A percentile compares a stretch with the other conserved stretches of the same genome.
Conservation (phyloP, 2,888 invertebrate species). For the Nudaria mundana region DNA sequence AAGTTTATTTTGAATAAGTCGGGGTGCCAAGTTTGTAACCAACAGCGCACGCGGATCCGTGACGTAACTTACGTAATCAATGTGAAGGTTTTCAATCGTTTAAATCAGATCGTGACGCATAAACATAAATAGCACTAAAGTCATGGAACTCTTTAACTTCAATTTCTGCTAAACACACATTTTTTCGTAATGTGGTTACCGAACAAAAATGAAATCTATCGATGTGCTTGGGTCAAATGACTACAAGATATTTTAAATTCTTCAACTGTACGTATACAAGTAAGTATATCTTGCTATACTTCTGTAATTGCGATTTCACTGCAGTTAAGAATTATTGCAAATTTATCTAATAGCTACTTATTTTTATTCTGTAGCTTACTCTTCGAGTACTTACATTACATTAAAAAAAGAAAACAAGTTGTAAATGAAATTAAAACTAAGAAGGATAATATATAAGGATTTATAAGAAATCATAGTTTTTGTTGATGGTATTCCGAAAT, state of each 20-base stretch:
- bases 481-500: too few relatives aligned
- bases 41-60: slow-evolving; percentile 55
- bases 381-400: too few relatives aligned
- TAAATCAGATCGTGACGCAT: slow-evolving; percentile 39
- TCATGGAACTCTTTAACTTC: too few relatives aligned
- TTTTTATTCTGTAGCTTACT: not conserved
- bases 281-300: too few relatives aligned
- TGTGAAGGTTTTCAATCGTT: slow-evolving; percentile 68
- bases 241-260: slow-evolving; percentile 39
- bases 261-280: slow-evolving; percentile 13
- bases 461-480: not conserved
- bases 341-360: not conserved
- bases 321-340: slow-evolving; percentile 11
- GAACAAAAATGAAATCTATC: not conserved
- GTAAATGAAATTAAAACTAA: not conserved
- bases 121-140: slow-evolving; percentile 31
- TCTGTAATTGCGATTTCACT: slow-evolving; percentile 31
- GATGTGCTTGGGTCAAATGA: slow-evolving; percentile 18
- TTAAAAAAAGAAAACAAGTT: not conserved
- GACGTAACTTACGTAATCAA: slow-evolving; percentile 79
- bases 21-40: slow-evolving; percentile 69
- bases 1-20: slow-evolving; percentile 67
- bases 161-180: slow-evolving; percentile 15
- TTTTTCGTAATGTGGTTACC: not conserved
- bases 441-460: not conserved